Base-by-base conservation (phyloP, 1,140 invertebrate species). In the Neotoxoptera formosana region DNA sequence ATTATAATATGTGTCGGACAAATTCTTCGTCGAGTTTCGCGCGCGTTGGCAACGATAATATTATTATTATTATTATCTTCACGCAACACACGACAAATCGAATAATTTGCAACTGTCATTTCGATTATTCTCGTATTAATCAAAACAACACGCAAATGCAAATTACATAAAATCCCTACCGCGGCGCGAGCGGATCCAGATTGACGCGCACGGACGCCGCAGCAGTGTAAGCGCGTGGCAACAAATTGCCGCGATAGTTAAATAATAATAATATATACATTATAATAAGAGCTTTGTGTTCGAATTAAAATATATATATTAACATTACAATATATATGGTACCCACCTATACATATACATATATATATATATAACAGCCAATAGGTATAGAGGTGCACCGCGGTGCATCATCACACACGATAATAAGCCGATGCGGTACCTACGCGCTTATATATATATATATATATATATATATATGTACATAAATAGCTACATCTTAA, bases 61-160 rank as follows among this genome's bases (percentile, higher is more conserved):
- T n/a, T 67, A n/a, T 67, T 67, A 67, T 67, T 67, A 67, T n/a
- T 17, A 67, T n/a, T 17, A 20, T 34, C 6, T n/a, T n/a, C 60
- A n/a, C 60, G 30, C 60, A 14, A 76, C 17, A 76, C 17, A 83
- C 83, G 83, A 84, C 21, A 14, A 84, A 84, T 84, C 83, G n/a
- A n/a, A n/a, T 25, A 86, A 86, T 86, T 86, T 86, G 84, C 84
- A 86, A 86, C 45, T 47, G 41, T 47, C 84, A 86, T 30, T 47
- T 47, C 25, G 45, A 86, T 86, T 30, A 47, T 7, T 6, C 41
- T 86, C 45, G 84, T 45, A 86, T 86, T 86, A 86, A 86, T 86
- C 84, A 86, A 86, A 47, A 25, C 83, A 41, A 84, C 41, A 86
- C 84, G 84, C 41, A 45, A 86, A 86, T 47, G 41, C 25, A 86